Evolutionary conservation across 2,888 invertebrate genomes (phyloP), one percentile per base, ranked within the genome.

Genomic region (Agelastica alni): DNA sequence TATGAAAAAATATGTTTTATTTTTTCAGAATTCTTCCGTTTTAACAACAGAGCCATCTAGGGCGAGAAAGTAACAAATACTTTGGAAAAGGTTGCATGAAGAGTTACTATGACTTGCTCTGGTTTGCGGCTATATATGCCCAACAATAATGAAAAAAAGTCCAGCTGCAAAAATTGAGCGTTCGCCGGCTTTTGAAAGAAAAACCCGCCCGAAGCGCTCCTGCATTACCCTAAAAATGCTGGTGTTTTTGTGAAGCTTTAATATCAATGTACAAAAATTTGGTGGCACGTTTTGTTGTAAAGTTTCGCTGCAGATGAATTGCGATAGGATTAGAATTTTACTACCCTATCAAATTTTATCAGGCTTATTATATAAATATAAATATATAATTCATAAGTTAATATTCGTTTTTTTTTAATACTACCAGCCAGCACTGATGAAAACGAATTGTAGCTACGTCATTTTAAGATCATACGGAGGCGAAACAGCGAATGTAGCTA

Each of bases 201-300:
- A 42, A 48, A 31, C 12, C 37, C 30, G 47, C 17, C 30, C 7
- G 48, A 39, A 39, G 17, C 18, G 48, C 26, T 39, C 22, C 10
- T 7, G 28, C 12, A 13, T 17, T 20, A 34, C 10, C 10, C 31
- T 10, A 12, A 43, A 37, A 47, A 31, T 42, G 56, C 56, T 47
- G 56, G 56, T 56, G 51, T 56, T 56, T 55, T 51, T 51, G 56
- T 56, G 42, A 46, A 56, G 56, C 56, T 56, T 56, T 45, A 56
- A 56, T 51, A 51, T 56, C 41, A 53, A 51, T 56, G 56, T 56
- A 56, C 51, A 56, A 51, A 53, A 51, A 56, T 56, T 56, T 51
- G 56, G 56, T 56, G 56, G 56, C 51, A 56, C 56, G 46, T 56
- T 56, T 56, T 56, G 56, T 56, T 51, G 49, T 55, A 55, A 55